phyloP scores from a whole-genome alignment of 2,797 vertebrate genomes.

The Ctenosaura bakeri region DNA sequence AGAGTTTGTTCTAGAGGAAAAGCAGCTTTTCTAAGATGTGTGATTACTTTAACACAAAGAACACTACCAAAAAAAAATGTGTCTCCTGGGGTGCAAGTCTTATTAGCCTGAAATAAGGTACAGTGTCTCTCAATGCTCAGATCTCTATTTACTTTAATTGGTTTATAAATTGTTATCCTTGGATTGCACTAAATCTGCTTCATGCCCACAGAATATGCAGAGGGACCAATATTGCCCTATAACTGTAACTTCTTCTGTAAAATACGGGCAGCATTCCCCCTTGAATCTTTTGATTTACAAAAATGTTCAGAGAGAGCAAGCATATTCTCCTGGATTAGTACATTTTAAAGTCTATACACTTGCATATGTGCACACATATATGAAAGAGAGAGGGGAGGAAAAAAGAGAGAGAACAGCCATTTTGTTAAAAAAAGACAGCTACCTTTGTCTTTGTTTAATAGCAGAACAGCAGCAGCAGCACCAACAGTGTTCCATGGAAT shows the following conservation, averaged over 20 bases:
- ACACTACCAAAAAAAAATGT: constrained; percentile 43
- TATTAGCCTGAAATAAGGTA: constrained; percentile 53
- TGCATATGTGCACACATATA: constrained; percentile 26
- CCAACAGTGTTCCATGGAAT: background rate
- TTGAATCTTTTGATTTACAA: constrained; percentile 48
- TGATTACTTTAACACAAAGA: constrained; percentile 44
- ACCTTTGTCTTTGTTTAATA: background rate
- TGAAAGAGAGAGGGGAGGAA: no score
- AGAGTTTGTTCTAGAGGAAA: constrained; percentile 39
- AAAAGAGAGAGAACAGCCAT: constrained; percentile 20
- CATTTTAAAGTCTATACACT: constrained; percentile 36
- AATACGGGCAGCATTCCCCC: background rate
- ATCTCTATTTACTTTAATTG: constrained; percentile 46
- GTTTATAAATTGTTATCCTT: constrained; percentile 52
- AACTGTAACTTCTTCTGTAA: constrained; percentile 44
- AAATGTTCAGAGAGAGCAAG: constrained; percentile 24
- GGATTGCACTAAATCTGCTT: constrained; percentile 53
- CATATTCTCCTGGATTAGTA: constrained; percentile 10
- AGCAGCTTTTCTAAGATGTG: constrained; percentile 39
- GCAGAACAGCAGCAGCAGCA: background rate
- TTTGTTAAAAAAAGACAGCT: background rate
- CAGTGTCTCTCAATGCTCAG: constrained; percentile 26
- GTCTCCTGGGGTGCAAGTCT: constrained; percentile 38
- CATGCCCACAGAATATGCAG: constrained; percentile 46
- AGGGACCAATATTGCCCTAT: constrained; percentile 49